phyloP scores from a whole-genome alignment of 1,140 invertebrate genomes.

The Bombyx mandarina region DNA sequence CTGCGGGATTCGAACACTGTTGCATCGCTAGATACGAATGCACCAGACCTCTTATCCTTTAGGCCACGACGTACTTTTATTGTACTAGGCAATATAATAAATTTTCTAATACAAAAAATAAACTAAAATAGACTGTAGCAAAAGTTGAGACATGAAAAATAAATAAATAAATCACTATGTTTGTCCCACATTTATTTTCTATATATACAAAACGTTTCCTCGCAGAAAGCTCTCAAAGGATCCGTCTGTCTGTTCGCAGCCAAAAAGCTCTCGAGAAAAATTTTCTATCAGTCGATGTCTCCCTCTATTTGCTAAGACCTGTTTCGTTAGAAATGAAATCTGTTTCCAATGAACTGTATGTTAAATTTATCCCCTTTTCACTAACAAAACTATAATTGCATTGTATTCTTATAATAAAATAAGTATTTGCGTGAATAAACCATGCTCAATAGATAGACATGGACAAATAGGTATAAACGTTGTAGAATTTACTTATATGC shows the following conservation, averaged over 20 bases:
- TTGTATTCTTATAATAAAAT: too few species aligned
- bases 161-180: slow-evolving; percentile 1
- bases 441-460: too few species aligned
- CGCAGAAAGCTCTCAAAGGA: slow-evolving; percentile 23
- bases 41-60: too few species aligned
- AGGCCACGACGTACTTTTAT: too few species aligned
- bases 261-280: slow-evolving; percentile 51
- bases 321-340: slow-evolving; percentile 53
- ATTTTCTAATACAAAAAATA: slow-evolving; percentile 7
- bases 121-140: slow-evolving; percentile 14
- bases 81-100: too few species aligned
- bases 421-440: too few species aligned
- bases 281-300: slow-evolving; percentile 63
- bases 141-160: background rate
- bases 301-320: slow-evolving; percentile 68
- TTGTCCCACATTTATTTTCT: slow-evolving; percentile 3
- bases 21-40: too few species aligned
- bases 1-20: too few species aligned
- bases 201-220: slow-evolving; percentile 5
- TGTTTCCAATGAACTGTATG: slow-evolving; percentile 22
- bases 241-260: slow-evolving; percentile 36
- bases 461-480: too few species aligned
- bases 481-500: too few species aligned
- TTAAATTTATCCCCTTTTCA: too few species aligned
- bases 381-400: too few species aligned